Conservation (phyloP, 2,113 vertebrate species). For the Onychostruthus taczanowskii region DNA sequence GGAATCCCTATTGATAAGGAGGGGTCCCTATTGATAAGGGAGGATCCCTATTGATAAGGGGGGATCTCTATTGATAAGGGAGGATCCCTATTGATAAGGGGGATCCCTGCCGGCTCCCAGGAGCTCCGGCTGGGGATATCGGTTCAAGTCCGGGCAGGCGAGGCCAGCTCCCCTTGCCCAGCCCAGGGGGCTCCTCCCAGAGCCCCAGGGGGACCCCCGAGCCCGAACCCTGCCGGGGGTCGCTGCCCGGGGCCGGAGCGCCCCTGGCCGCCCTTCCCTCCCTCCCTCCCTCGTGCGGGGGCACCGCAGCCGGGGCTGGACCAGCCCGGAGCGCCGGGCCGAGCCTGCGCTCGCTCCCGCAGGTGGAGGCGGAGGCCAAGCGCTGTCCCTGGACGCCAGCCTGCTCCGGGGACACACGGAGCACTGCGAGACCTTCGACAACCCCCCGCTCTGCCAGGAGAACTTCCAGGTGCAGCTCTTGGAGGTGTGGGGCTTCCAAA, state of each 20-base stretch:
- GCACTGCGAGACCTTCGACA: conserved; percentile 83
- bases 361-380: conserved; percentile 84
- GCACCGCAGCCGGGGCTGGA: neutral
- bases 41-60: too few relatives aligned
- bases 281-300: neutral
- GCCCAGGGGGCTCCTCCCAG: neutral
- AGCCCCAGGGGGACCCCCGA: neutral
- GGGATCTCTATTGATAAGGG: too few relatives aligned
- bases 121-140: neutral
- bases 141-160: neutral
- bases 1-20: too few relatives aligned
- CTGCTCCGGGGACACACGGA: conserved; percentile 75
- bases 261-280: neutral
- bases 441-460: conserved; percentile 79
- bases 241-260: neutral
- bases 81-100: too few relatives aligned
- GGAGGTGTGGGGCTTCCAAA: conserved; percentile 85
- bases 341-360: neutral
- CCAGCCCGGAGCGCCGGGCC: neutral
- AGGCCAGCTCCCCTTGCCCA: neutral
- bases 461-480: conserved; percentile 82
- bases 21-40: neutral
- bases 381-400: conserved; percentile 70
- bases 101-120: neutral
- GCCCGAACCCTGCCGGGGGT: neutral